These are phyloP conservation scores for Phocides pigmalion DNA, from an alignment of 1,140 invertebrate species.

Conservation along the genomic window DNA sequence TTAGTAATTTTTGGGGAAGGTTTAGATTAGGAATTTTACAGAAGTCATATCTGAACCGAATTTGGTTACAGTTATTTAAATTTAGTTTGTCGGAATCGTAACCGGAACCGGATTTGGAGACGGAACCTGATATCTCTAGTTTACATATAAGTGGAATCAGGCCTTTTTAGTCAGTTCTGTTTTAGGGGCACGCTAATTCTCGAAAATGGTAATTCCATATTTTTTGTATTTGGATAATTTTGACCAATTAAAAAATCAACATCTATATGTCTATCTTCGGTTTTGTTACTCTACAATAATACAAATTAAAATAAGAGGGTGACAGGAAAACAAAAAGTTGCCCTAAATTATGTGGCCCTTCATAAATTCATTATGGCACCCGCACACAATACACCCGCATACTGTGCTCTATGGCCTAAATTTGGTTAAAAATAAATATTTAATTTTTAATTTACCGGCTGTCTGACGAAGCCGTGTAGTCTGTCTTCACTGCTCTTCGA, in stretches of 20 bases:
- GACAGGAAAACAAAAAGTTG: constrained; percentile 2
- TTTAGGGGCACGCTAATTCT: too few relatives aligned
- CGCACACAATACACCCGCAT: constrained; percentile 29
- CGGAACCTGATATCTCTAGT: too few relatives aligned
- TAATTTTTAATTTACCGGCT: constrained; percentile 20
- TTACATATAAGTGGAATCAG: too few relatives aligned
- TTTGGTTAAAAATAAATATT: constrained; percentile 16
- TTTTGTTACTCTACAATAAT: constrained; percentile 3
- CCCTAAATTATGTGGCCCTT: constrained; percentile 25
- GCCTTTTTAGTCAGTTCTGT: too few relatives aligned
- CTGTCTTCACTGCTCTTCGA: not conserved
- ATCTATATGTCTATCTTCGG: not conserved
- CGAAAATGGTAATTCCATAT: too few relatives aligned
- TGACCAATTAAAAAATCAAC: not conserved
- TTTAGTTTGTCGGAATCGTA: too few relatives aligned
- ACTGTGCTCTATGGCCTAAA: constrained; percentile 10
- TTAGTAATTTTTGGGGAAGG: too few relatives aligned
- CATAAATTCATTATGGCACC: constrained; percentile 16
- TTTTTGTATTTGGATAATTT: not conserved
- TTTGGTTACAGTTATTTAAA: too few relatives aligned
- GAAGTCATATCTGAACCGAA: too few relatives aligned
- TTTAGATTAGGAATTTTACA: too few relatives aligned
- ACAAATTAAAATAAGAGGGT: constrained; percentile 8
- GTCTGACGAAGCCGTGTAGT: not conserved
- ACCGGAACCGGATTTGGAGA: too few relatives aligned